Evolutionary conservation across 2,888 invertebrate genomes (phyloP).

Genomic region (Melinaea menophilus): DNA sequence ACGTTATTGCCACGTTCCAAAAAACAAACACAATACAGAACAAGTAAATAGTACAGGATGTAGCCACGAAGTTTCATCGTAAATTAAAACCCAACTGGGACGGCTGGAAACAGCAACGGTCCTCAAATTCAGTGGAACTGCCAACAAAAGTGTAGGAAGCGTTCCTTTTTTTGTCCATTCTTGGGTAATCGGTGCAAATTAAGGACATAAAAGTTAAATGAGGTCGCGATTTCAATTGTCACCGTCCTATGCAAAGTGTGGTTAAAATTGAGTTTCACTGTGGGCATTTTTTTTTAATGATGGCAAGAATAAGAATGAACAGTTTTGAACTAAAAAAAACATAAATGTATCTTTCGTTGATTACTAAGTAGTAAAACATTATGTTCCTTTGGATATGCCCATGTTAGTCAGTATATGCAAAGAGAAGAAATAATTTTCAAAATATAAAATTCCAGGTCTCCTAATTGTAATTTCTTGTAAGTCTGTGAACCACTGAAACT

Average conservation of each 20-base stretch:
- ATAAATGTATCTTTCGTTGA: too few species aligned
- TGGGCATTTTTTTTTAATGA: slow-evolving; percentile 12
- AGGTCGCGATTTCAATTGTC: slow-evolving; percentile 61
- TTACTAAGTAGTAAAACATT: too few species aligned
- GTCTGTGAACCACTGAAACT: too few species aligned
- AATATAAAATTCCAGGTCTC: too few species aligned
- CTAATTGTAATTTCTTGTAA: too few species aligned
- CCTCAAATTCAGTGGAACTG: slow-evolving; percentile 51
- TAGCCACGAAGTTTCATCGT: slow-evolving; percentile 29
- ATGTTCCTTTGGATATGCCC: too few species aligned
- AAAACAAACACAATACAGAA: slow-evolving; percentile 23
- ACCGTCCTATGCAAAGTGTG: slow-evolving; percentile 30
- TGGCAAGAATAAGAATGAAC: not conserved
- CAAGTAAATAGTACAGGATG: slow-evolving; percentile 16
- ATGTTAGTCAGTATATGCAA: too few species aligned
- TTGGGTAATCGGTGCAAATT: slow-evolving; percentile 62
- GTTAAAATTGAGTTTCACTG: slow-evolving; percentile 35
- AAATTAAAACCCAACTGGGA: slow-evolving; percentile 27
- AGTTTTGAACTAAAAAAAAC: not conserved
- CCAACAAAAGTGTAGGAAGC: slow-evolving; percentile 55
- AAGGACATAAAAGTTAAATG: slow-evolving; percentile 66
- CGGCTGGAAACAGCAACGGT: slow-evolving; percentile 38
- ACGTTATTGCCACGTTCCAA: slow-evolving; percentile 14
- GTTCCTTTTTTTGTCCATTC: slow-evolving; percentile 48
- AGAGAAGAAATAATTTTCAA: too few species aligned